These are phyloP conservation scores for Ectobius pallidus DNA, from an alignment of 2,888 invertebrate genomes.

Conservation along the genomic window DNA sequence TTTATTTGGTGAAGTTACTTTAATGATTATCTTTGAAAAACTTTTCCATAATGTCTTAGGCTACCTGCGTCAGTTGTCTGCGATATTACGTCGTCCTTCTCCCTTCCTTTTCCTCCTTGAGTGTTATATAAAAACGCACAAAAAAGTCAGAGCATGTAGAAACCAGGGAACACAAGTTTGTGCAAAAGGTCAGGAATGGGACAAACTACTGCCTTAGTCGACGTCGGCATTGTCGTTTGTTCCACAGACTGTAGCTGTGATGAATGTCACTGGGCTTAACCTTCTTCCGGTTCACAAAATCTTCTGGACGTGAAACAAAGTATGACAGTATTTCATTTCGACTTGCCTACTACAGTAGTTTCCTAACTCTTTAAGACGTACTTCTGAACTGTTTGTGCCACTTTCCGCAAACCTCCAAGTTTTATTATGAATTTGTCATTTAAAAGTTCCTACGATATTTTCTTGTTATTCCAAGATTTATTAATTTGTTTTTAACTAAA, in stretches of 20 bases:
- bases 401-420: too few species aligned
- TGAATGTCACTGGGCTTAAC: slow-evolving; percentile 15
- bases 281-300: slow-evolving; percentile 20
- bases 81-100: slow-evolving; percentile 1
- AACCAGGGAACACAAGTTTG: neutral
- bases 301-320: slow-evolving; percentile 20
- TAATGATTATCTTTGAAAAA: neutral
- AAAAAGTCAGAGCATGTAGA: slow-evolving; percentile 21
- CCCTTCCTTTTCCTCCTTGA: slow-evolving; percentile 6
- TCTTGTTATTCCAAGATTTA: too few species aligned
- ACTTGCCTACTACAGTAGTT: neutral
- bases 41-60: neutral
- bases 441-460: too few species aligned
- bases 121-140: neutral
- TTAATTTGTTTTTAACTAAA: too few species aligned
- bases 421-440: too few species aligned
- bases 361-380: neutral
- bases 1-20: neutral
- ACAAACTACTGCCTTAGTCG: neutral
- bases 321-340: slow-evolving; percentile 8
- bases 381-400: neutral
- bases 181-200: slow-evolving; percentile 10
- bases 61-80: neutral
- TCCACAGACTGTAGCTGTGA: neutral
- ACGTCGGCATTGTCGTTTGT: neutral